These are phyloP conservation scores for Bostrychus sinensis DNA, from an alignment of 2,113 vertebrate species.

Conservation along the genomic window DNA sequence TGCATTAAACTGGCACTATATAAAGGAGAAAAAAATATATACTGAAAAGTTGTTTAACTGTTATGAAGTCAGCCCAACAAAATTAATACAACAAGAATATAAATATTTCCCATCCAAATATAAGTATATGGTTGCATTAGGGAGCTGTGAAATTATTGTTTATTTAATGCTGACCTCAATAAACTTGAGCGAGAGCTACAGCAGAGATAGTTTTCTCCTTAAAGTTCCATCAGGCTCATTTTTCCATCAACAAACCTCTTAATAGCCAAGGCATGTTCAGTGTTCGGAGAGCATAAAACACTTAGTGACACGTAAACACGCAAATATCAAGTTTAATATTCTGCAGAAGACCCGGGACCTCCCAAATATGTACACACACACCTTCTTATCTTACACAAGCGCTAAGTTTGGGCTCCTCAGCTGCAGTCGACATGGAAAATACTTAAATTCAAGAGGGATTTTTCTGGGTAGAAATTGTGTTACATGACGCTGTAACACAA, in stretches of 20 bases:
- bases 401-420: slow-evolving; percentile 1
- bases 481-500: background rate
- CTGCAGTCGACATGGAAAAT: slow-evolving; percentile 19
- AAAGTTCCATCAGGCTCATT: slow-evolving; percentile 30
- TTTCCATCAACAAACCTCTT: slow-evolving; percentile 54
- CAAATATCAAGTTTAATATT: slow-evolving; percentile 16
- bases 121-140: background rate
- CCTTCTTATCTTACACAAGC: slow-evolving; percentile 17
- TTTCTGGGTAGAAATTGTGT: background rate
- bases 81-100: background rate
- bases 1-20: no score
- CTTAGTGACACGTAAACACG: slow-evolving; percentile 30
- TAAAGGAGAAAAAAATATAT: no score
- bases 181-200: slow-evolving; percentile 26
- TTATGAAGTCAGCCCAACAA: background rate
- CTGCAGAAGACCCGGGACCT: slow-evolving; percentile 4
- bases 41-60: background rate
- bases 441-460: slow-evolving; percentile 6
- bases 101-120: background rate
- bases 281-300: slow-evolving; percentile 10
- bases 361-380: slow-evolving; percentile 14
- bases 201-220: slow-evolving; percentile 26
- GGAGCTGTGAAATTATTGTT: background rate
- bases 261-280: slow-evolving; percentile 11
- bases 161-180: slow-evolving; percentile 11